Evolutionary conservation across 1,140 invertebrate genomes (phyloP).

Genomic region (Heliconius eleuchia): DNA sequence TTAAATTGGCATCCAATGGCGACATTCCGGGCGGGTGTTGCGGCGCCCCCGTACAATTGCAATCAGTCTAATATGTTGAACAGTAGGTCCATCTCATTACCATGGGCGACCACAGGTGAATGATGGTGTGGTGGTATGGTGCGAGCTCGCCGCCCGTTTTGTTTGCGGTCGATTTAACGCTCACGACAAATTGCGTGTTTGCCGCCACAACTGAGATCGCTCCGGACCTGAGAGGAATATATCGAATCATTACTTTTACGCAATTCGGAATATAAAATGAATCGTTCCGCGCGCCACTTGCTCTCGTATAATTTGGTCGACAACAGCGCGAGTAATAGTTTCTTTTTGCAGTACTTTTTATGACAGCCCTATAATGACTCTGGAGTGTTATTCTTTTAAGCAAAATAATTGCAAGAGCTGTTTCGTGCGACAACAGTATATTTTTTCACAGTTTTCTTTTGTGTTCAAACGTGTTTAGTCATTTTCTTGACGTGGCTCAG

Average conservation of each 20-base stretch:
- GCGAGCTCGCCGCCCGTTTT: slow-evolving; percentile 68
- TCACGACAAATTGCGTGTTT: slow-evolving; percentile 78
- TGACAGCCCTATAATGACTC: slow-evolving; percentile 44
- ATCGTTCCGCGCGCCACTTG: slow-evolving; percentile 49
- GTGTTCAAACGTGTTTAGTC: slow-evolving; percentile 30
- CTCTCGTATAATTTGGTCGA: slow-evolving; percentile 48
- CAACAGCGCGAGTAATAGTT: slow-evolving; percentile 46
- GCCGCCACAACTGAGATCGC: slow-evolving; percentile 71
- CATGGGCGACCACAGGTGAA: slow-evolving; percentile 78
- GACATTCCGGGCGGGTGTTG: slow-evolving; percentile 40
- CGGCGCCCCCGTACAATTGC: slow-evolving; percentile 62
- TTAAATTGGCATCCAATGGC: slow-evolving; percentile 46
- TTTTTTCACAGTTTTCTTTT: slow-evolving; percentile 33
- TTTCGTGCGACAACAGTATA: slow-evolving; percentile 32
- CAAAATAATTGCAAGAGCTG: slow-evolving; percentile 39
- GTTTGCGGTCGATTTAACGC: slow-evolving; percentile 80
- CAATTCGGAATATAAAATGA: slow-evolving; percentile 62
- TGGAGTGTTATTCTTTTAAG: slow-evolving; percentile 42
- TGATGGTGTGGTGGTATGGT: slow-evolving; percentile 73
- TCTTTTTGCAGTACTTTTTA: slow-evolving; percentile 39
- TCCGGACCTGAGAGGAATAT: slow-evolving; percentile 63
- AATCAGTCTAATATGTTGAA: slow-evolving; percentile 80
- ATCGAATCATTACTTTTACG: slow-evolving; percentile 74
- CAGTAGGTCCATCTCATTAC: slow-evolving; percentile 79
- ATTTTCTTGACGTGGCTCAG: slow-evolving; percentile 21